Percentiles rank a stretch among this genome's conserved stretches.
Evolutionary conservation across 2,797 vertebrate species (phyloP).

Genomic region (Siniperca scherzeri): DNA sequence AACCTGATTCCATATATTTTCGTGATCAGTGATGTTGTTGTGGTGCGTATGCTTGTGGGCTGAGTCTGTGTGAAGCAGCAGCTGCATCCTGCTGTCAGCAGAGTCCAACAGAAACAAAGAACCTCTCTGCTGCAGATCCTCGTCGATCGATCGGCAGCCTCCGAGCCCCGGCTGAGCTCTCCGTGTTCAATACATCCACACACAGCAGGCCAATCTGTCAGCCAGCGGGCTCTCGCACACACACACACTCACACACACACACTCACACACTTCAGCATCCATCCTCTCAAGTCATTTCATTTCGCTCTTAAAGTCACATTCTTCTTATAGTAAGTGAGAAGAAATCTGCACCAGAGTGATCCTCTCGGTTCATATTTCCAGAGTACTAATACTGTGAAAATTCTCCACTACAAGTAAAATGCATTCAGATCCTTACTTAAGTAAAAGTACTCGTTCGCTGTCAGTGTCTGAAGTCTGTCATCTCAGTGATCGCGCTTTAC

Average conservation of each 20-base stretch:
- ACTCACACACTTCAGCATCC: not conserved
- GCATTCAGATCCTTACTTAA: too few relatives aligned
- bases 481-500: too few relatives aligned
- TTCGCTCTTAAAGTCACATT: not conserved
- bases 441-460: too few relatives aligned
- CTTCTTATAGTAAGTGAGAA: conserved; percentile 8
- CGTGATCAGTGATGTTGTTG: not conserved
- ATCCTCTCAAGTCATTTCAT: not conserved
- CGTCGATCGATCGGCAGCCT: conserved; percentile 63
- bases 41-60: not conserved
- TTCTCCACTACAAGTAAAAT: too few relatives aligned
- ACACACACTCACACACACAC: conserved; percentile 31
- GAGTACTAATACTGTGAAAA: too few relatives aligned
- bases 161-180: conserved; percentile 56
- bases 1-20: not conserved
- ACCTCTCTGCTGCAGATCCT: conserved; percentile 63
- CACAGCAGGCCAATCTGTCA: conserved; percentile 68
- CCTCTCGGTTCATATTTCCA: not conserved
- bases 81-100: conserved; percentile 44
- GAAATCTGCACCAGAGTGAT: conserved; percentile 23
- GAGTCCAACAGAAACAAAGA: conserved; percentile 46
- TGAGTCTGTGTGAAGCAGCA: conserved; percentile 10
- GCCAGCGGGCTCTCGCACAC: conserved; percentile 23
- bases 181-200: conserved; percentile 62
- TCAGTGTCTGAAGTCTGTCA: too few relatives aligned